These are phyloP conservation scores for Spisula subtruncata DNA, from an alignment of 2,888 invertebrate genomes.

Conservation along the genomic window DNA sequence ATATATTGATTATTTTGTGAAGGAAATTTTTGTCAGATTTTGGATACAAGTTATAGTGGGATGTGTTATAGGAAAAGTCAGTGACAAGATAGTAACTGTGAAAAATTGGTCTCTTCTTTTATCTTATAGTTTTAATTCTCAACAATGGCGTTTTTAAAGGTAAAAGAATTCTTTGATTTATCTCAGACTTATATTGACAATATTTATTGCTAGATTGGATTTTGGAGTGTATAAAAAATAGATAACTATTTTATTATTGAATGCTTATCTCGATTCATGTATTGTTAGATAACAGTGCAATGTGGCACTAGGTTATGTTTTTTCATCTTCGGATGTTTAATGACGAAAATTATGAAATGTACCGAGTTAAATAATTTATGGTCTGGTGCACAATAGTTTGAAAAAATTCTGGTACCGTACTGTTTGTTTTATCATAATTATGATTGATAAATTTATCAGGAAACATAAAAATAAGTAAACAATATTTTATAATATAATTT, in stretches of 20 bases:
- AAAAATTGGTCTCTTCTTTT: background rate
- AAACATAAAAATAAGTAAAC: too few species aligned
- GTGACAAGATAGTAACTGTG: background rate
- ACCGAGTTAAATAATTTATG: too few species aligned
- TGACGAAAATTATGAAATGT: too few species aligned
- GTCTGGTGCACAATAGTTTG: too few species aligned
- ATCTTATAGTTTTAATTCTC: background rate
- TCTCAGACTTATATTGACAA: background rate
- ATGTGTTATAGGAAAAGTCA: background rate
- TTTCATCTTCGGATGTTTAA: background rate
- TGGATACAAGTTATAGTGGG: background rate
- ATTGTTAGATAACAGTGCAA: too few species aligned
- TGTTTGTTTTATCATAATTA: too few species aligned
- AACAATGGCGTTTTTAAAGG: slow-evolving; percentile 26
- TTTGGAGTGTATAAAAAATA: background rate
- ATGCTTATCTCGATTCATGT: too few species aligned
- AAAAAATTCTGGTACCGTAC: too few species aligned
- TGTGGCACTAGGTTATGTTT: too few species aligned
- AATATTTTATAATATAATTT: too few species aligned
- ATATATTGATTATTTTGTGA: slow-evolving; percentile 34
- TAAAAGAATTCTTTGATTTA: slow-evolving; percentile 16
- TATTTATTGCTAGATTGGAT: background rate
- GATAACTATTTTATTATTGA: background rate
- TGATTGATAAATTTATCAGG: too few species aligned
- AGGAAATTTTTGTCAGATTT: slow-evolving; percentile 40